Percentiles rank a stretch among this genome's conserved stretches.
Evolutionary conservation across 2,888 invertebrate genomes (phyloP).

Genomic region (Onchidella celtica): DNA sequence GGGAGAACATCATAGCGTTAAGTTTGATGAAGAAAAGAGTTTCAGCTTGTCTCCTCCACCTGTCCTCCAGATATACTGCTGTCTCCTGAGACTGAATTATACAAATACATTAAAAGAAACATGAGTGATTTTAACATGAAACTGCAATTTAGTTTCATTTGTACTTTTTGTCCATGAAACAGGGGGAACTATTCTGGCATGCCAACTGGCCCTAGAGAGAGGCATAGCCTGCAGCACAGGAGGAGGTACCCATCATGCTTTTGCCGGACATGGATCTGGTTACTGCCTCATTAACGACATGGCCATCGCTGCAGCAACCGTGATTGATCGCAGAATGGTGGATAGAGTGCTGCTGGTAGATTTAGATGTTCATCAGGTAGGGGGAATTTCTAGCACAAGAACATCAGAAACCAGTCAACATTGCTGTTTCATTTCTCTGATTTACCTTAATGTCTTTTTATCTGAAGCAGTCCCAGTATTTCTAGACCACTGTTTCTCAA

Average conservation of each 20-base stretch:
- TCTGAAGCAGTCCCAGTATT: no score
- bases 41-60: no score
- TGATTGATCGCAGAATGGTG: slow-evolving; percentile 56
- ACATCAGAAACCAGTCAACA: neutral
- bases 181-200: slow-evolving; percentile 74
- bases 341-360: slow-evolving; percentile 74
- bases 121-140: no score
- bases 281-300: slow-evolving; percentile 77
- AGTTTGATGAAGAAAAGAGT: no score
- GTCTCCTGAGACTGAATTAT: no score
- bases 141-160: no score
- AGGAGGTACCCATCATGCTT: slow-evolving; percentile 78
- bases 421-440: no score
- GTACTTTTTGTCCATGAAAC: slow-evolving; percentile 15
- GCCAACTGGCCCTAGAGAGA: slow-evolving; percentile 62
- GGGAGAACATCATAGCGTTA: no score
- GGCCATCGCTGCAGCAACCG: slow-evolving; percentile 68
- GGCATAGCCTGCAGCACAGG: slow-evolving; percentile 76
- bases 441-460: no score
- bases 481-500: no score
- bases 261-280: slow-evolving; percentile 72
- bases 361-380: slow-evolving; percentile 77
- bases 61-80: no score
- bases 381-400: neutral
- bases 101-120: no score